phyloP scores from a whole-genome alignment of 2,113 vertebrate species.

The Aspiorhynchus laticeps region DNA sequence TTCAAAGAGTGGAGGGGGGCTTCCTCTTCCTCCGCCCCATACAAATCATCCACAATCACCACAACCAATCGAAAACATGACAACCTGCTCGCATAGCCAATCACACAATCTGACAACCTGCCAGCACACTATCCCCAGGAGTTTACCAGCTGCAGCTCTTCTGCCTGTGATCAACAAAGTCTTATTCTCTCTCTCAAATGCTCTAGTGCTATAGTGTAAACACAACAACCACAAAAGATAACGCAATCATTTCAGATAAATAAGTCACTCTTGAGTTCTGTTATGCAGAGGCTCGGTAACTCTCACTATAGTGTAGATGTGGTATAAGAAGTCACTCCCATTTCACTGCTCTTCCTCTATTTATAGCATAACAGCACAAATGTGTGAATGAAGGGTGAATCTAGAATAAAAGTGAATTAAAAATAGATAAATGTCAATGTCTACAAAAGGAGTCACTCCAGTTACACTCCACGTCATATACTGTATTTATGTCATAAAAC shows the following conservation, averaged over 20 bases:
- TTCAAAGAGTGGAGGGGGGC: constrained; percentile 64
- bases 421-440: not conserved
- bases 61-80: constrained; percentile 52
- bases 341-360: not conserved
- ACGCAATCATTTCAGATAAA: not conserved
- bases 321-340: not conserved
- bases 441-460: not conserved
- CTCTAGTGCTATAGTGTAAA: not conserved
- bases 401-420: not conserved
- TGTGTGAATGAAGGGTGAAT: not conserved
- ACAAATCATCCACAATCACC: constrained; percentile 59
- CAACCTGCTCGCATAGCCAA: constrained; percentile 23
- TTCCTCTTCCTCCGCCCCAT: constrained; percentile 32
- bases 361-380: not conserved
- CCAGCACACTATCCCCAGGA: constrained; percentile 20
- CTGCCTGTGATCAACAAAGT: constrained; percentile 1
- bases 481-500: no score
- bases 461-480: not conserved
- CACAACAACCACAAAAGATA: not conserved
- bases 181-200: not conserved
- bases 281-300: not conserved
- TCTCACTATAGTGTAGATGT: not conserved
- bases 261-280: not conserved
- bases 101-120: constrained; percentile 37
- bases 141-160: constrained; percentile 10